These are phyloP conservation scores for Macrostomum lignano DNA, from an alignment of 1,140 invertebrate species.

Conservation along the genomic window DNA sequence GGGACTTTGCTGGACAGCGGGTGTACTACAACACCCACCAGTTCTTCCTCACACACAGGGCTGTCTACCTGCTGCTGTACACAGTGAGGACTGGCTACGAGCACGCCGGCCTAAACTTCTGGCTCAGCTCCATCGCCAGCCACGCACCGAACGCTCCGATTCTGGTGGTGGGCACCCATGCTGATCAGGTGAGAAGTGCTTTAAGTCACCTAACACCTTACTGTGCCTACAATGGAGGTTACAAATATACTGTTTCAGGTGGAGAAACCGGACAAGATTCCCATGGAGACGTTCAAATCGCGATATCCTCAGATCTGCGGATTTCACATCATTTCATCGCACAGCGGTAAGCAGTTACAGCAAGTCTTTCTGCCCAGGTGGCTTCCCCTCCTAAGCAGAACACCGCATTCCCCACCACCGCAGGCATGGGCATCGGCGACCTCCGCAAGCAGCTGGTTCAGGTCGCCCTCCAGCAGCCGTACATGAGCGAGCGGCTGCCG, in stretches of 20 bases:
- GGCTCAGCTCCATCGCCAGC: constrained; percentile 22
- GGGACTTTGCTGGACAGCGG: constrained; percentile 12
- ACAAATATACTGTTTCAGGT: too few species aligned
- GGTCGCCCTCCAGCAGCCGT: constrained; percentile 14
- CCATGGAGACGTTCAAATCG: constrained; percentile 11
- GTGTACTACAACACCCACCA: constrained; percentile 14
- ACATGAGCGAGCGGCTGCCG: constrained; percentile 25
- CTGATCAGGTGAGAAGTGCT: constrained; percentile 8
- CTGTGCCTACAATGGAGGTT: too few species aligned
- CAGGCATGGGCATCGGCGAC: neutral
- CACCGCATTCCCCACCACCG: neutral
- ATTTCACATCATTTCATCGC: too few species aligned
- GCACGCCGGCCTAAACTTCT: constrained; percentile 14
- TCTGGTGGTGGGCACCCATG: constrained; percentile 8
- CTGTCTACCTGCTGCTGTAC: constrained; percentile 23
- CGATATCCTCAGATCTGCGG: constrained; percentile 17
- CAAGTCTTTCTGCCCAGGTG: neutral
- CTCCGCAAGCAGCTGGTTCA: constrained; percentile 11
- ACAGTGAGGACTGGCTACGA: constrained; percentile 23
- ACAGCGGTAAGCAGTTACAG: too few species aligned
- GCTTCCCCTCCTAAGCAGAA: neutral
- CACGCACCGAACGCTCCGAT: constrained; percentile 25
- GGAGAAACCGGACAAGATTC: constrained; percentile 12
- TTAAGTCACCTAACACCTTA: too few species aligned
- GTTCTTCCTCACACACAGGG: constrained; percentile 12